These are phyloP conservation scores for Cossypha heuglini DNA, from an alignment of 2,797 vertebrate species.

Conservation along the genomic window DNA sequence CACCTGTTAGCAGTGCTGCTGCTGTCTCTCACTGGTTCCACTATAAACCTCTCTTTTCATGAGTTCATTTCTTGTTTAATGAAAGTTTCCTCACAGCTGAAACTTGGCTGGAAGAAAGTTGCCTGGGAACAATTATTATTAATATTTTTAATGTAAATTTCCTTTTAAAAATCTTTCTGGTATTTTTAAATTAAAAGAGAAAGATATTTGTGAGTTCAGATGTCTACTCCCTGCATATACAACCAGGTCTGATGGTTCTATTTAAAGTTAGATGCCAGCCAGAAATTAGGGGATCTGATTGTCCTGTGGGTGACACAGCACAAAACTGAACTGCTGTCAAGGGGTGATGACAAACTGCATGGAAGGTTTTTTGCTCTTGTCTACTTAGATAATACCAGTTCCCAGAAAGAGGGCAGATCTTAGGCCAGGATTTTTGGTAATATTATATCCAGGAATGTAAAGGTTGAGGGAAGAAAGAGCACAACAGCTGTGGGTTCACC, in stretches of 20 bases:
- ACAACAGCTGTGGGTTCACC: background rate
- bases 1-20: constrained; percentile 30
- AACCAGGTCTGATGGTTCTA: background rate
- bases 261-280: background rate
- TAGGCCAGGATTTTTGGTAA: background rate
- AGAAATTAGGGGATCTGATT: background rate
- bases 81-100: constrained; percentile 38
- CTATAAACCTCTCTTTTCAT: constrained; percentile 22
- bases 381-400: background rate
- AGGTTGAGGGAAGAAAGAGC: background rate
- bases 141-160: constrained; percentile 26
- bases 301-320: background rate
- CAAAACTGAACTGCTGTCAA: background rate
- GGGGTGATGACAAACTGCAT: background rate
- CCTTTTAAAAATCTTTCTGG: background rate
- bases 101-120: constrained; percentile 27
- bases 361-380: background rate
- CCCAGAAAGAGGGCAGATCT: background rate
- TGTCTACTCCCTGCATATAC: background rate
- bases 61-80: constrained; percentile 42
- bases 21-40: background rate
- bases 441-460: background rate
- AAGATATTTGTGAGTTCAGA: background rate
- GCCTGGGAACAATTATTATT: constrained; percentile 41
- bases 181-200: constrained; percentile 30